phyloP scores from a whole-genome alignment of 2,888 invertebrate genomes.

The Brachyptera risi region DNA sequence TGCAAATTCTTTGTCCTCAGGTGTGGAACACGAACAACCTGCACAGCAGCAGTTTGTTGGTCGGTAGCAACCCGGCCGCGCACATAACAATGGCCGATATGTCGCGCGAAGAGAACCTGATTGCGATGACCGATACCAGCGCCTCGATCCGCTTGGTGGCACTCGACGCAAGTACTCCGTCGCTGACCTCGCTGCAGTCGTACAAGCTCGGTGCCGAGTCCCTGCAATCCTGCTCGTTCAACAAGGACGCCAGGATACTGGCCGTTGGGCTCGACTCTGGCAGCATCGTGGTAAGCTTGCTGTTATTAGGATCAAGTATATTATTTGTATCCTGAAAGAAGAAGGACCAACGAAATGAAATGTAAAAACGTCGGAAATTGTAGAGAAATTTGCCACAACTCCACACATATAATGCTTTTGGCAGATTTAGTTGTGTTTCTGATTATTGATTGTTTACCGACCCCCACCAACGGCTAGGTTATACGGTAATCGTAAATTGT shows the following conservation, averaged over 20 bases:
- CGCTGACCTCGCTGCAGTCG: conserved; percentile 37
- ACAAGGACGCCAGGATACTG: conserved; percentile 54
- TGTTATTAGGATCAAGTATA: too few species aligned
- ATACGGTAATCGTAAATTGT: too few species aligned
- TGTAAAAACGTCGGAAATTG: too few species aligned
- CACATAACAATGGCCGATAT: conserved; percentile 35
- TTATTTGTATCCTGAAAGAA: too few species aligned
- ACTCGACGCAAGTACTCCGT: conserved; percentile 34
- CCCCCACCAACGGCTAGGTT: too few species aligned
- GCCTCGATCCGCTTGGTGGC: conserved; percentile 25
- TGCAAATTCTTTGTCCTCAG: conserved; percentile 17
- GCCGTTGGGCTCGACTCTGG: conserved; percentile 62
- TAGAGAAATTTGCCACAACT: too few species aligned
- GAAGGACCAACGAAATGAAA: too few species aligned
- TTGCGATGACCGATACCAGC: conserved; percentile 36
- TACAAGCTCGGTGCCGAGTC: conserved; percentile 32
- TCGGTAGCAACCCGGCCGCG: background rate
- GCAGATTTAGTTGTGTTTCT: too few species aligned
- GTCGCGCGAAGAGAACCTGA: conserved; percentile 30
- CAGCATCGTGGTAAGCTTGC: conserved; percentile 57
- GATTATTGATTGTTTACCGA: too few species aligned
- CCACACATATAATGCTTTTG: too few species aligned
- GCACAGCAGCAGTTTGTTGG: background rate
- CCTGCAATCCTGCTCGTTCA: conserved; percentile 40
- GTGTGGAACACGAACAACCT: conserved; percentile 7